Conservation (phyloP, 1,140 invertebrate genomes). For the Cotesia typhae region DNA sequence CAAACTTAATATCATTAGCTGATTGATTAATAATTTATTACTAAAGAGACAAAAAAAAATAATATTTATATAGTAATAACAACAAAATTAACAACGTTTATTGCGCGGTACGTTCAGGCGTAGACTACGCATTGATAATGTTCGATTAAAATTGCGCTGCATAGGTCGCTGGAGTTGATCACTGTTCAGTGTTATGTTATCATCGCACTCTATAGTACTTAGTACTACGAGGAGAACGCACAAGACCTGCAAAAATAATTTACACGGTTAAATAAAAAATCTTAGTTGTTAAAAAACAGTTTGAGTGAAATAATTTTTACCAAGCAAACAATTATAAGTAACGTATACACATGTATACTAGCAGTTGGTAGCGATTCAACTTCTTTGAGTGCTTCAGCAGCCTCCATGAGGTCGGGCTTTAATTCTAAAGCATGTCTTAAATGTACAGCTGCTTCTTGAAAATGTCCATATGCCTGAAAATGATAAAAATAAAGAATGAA, state of each 20-base stretch:
- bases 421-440: constrained; percentile 81
- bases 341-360: constrained; percentile 81
- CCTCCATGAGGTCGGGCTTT: constrained; percentile 83
- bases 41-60: too few species aligned
- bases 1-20: constrained; percentile 1
- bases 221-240: constrained; percentile 83
- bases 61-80: constrained; percentile 16
- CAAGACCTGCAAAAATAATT: constrained; percentile 68
- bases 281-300: background rate
- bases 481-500: constrained; percentile 17
- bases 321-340: constrained; percentile 86
- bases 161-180: constrained; percentile 73
- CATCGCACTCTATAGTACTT: constrained; percentile 69
- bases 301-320: constrained; percentile 60
- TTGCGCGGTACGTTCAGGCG: constrained; percentile 67
- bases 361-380: constrained; percentile 78
- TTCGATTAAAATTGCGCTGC: constrained; percentile 82
- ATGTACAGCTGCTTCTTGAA: constrained; percentile 83
- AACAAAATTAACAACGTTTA: constrained; percentile 61
- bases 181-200: constrained; percentile 68
- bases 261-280: constrained; percentile 27
- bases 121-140: constrained; percentile 85
- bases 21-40: constrained; percentile 2
- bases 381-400: constrained; percentile 78
- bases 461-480: constrained; percentile 79